Evolutionary conservation across 1,140 invertebrate species (phyloP).

Genomic region (Cyclina sinensis): DNA sequence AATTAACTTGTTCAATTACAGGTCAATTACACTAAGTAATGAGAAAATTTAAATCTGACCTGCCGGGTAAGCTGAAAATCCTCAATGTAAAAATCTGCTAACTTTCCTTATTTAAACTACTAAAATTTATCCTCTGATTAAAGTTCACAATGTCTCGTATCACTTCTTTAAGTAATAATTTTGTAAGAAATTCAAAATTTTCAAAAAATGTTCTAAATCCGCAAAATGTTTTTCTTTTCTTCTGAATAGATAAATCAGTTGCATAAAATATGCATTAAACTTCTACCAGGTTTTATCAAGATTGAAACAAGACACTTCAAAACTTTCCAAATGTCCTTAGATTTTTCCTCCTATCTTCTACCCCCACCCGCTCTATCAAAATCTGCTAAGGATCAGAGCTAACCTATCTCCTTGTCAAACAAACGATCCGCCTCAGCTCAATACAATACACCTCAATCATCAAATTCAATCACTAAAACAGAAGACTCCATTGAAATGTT

Average conservation of each 20-base stretch:
- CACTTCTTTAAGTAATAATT: no score
- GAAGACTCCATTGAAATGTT: conserved; percentile 10
- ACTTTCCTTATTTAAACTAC: background rate
- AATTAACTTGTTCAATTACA: background rate
- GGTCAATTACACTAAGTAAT: background rate
- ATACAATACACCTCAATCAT: conserved; percentile 16
- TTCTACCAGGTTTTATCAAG: no score
- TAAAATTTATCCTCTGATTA: background rate
- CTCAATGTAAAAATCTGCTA: background rate
- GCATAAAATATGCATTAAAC: no score
- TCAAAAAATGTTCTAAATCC: no score
- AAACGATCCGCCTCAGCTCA: background rate
- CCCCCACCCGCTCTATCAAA: conserved; percentile 12
- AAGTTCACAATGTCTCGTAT: no score
- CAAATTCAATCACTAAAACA: conserved; percentile 17
- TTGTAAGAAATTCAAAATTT: no score
- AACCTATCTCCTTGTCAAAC: background rate
- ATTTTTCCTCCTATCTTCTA: background rate
- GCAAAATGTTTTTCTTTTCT: no score
- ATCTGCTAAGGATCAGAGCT: background rate
- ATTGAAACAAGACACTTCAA: background rate
- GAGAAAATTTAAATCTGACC: conserved; percentile 1
- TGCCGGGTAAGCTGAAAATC: background rate
- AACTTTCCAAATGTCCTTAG: background rate
- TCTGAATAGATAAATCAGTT: no score